Percentiles rank a stretch among this genome's conserved stretches.
Conservation (phyloP, 2,113 vertebrate species). For the Vombatus ursinus region DNA sequence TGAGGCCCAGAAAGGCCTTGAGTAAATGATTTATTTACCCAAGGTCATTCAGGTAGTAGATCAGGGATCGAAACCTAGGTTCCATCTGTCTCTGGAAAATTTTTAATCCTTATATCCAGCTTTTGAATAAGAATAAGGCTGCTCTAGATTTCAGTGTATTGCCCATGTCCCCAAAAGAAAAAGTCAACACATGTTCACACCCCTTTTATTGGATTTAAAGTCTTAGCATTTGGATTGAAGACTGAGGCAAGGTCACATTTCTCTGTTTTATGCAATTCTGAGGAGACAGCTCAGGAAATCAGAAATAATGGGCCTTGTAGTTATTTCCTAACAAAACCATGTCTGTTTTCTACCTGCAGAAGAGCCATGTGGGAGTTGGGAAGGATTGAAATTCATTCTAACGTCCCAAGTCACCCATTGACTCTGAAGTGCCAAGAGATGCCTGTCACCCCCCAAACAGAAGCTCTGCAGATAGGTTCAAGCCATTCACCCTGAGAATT, state of each 20-base stretch:
- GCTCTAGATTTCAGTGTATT: neutral
- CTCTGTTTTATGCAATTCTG: neutral
- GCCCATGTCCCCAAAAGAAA: neutral
- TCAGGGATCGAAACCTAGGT: too few species aligned
- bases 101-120: too few species aligned
- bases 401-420: constrained; percentile 19
- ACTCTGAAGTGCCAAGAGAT: neutral
- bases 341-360: neutral
- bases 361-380: neutral
- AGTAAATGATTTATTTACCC: too few species aligned
- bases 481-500: constrained; percentile 48
- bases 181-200: too few species aligned
- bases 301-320: neutral
- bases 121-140: neutral
- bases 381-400: constrained; percentile 14
- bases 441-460: neutral
- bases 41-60: too few species aligned
- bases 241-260: neutral
- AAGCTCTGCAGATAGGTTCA: constrained; percentile 50
- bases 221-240: neutral
- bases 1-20: too few species aligned
- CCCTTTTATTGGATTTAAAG: neutral
- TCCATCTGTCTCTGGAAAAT: too few species aligned
- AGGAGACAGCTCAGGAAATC: neutral
- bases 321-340: neutral